Evolutionary conservation across 1,140 invertebrate species (phyloP).

Genomic region (Bursaphelenchus mucronatus): DNA sequence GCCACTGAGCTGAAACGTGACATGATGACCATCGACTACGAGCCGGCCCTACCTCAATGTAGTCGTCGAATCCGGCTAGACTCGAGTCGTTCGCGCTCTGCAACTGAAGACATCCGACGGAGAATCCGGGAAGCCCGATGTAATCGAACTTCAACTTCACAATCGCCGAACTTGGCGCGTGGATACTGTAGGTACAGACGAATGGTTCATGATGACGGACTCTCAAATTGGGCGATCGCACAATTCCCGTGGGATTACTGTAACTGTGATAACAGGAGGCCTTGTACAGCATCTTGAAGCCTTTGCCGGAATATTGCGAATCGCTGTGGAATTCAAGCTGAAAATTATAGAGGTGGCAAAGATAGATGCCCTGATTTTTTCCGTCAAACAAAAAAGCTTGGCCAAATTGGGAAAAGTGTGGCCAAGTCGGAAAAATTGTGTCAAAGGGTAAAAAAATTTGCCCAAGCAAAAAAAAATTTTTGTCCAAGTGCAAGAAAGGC

Average conservation of each 20-base stretch:
- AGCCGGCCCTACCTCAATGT: constrained; percentile 43
- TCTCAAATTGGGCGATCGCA: constrained; percentile 53
- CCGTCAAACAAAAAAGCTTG: too few species aligned
- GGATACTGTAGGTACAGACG: constrained; percentile 50
- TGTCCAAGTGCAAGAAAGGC: too few species aligned
- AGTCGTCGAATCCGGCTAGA: constrained; percentile 34
- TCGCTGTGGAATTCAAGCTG: constrained; percentile 61
- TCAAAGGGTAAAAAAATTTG: too few species aligned
- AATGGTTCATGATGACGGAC: constrained; percentile 30
- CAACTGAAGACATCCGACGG: constrained; percentile 34
- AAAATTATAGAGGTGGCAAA: not conserved
- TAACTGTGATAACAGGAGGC: constrained; percentile 8
- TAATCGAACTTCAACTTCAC: constrained; percentile 41
- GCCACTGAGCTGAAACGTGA: constrained; percentile 41
- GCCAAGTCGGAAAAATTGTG: too few species aligned
- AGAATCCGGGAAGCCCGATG: constrained; percentile 41
- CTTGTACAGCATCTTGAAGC: constrained; percentile 46
- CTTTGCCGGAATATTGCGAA: constrained; percentile 31
- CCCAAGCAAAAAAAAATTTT: too few species aligned
- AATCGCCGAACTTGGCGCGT: constrained; percentile 33
- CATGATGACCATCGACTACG: not conserved
- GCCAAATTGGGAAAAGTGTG: too few species aligned
- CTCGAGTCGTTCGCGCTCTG: constrained; percentile 1
- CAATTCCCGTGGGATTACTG: constrained; percentile 48
- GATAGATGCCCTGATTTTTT: too few species aligned